A percentile compares a stretch with the other conserved stretches of the same genome.
Evolutionary conservation across 64 coral and sea anemone species (phyloP).

Genomic region (Pocillopora verrucosa): DNA sequence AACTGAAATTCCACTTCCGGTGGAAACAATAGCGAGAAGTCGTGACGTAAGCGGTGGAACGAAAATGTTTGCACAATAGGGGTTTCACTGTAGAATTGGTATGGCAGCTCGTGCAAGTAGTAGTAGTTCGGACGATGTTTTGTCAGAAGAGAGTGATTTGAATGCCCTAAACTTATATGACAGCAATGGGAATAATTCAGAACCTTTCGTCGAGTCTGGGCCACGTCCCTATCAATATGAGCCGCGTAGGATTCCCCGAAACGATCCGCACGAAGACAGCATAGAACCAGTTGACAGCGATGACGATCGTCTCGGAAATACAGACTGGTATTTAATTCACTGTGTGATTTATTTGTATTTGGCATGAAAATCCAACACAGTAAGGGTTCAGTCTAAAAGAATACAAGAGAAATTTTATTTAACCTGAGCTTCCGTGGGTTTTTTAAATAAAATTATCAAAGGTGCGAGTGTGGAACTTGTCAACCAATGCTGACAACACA

Average conservation of each 20-base stretch:
- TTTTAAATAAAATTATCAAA: too few relatives aligned
- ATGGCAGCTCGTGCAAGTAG: constrained; percentile 2
- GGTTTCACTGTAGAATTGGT: background rate
- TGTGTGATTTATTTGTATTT: background rate
- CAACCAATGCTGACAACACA: background rate
- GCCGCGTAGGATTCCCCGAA: background rate
- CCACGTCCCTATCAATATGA: background rate
- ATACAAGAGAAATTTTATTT: too few relatives aligned
- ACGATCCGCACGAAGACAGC: background rate
- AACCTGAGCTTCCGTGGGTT: too few relatives aligned
- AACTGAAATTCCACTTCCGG: constrained; percentile 10
- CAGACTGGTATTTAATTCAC: constrained; percentile 12
- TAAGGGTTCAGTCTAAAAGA: too few relatives aligned
- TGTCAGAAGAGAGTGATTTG: background rate
- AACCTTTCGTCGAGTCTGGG: too few relatives aligned
- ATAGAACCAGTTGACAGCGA: background rate
- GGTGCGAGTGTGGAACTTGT: background rate
- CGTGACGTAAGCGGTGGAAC: constrained; percentile 18
- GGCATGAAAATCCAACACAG: background rate
- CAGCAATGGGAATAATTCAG: background rate
- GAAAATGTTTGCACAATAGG: background rate
- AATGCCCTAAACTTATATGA: constrained; percentile 14
- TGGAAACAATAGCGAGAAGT: constrained; percentile 8
- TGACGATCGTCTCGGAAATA: constrained; percentile 1
- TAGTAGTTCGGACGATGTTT: background rate